Percentiles rank a stretch among this genome's conserved stretches.
Conservation (phyloP, 2,113 vertebrate species). For the Salvelinus alpinus region DNA sequence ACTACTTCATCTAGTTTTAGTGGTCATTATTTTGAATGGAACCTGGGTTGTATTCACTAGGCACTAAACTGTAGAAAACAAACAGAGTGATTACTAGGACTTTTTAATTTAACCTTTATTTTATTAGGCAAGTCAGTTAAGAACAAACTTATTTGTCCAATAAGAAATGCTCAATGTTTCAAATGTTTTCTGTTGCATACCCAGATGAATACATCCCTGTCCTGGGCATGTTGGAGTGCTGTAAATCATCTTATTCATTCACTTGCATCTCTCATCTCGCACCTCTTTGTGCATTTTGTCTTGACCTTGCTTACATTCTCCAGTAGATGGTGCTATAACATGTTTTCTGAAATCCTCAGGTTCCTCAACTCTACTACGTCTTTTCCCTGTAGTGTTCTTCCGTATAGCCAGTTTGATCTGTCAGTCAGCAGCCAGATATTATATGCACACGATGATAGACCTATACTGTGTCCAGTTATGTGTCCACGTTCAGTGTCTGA, state of each 20-base stretch:
- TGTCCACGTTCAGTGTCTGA: too few species aligned
- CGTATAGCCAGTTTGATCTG: background rate
- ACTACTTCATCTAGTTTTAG: slow-evolving; percentile 29
- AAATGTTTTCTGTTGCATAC: too few species aligned
- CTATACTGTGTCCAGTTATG: background rate
- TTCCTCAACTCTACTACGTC: background rate
- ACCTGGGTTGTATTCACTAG: too few species aligned
- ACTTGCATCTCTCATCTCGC: too few species aligned
- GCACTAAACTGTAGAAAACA: too few species aligned
- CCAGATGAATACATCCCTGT: background rate
- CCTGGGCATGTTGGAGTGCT: background rate
- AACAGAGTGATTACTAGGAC: too few species aligned
- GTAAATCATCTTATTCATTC: too few species aligned
- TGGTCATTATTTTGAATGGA: background rate
- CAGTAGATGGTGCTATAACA: background rate
- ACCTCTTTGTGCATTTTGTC: background rate
- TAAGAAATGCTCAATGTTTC: too few species aligned
- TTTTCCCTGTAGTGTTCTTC: background rate
- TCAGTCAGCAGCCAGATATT: background rate
- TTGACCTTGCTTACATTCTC: background rate
- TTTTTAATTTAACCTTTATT: too few species aligned
- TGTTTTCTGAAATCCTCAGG: background rate
- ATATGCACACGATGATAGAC: background rate
- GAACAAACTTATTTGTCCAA: too few species aligned
- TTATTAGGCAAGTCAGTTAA: too few species aligned